Evolutionary conservation across 2,888 invertebrate genomes (phyloP), one percentile per base, ranked within the genome.

Genomic region (Eilema sororculum): DNA sequence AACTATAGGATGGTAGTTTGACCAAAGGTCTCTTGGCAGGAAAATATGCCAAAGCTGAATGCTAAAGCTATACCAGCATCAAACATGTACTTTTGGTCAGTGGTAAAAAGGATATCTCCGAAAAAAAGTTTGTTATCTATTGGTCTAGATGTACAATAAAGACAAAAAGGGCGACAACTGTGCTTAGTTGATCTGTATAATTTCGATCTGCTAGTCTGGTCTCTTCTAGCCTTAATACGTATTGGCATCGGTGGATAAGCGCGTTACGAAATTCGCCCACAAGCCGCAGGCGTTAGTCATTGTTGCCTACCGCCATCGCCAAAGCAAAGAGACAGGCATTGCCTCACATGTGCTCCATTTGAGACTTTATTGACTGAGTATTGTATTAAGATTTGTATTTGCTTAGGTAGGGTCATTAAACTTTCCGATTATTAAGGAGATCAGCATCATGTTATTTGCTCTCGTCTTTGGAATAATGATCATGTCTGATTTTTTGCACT

Each of bases 151-250:
- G 28, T 33, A 30, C 33, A 57, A 65, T 22, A 37, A 52, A 20
- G 33, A 65, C 5, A 22, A 20, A 57, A 33, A 24, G 22, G 16
- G 12, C 10, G 12, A 61, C 8, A 20, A 8, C 10, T 4, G 3
- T n/a, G 22, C n/a, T 16, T 87, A 86, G 87, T 83, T 86, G 87
- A 86, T 87, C 85, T 75, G 71, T 82, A 85, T 86, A 88, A 91
- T 91, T 91, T 90, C 88, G 87, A 90, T 90, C 86, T 83, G 64
- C 68, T 72, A 28, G 25, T 58, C 59, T 67, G 68, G 76, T 76
- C 80, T 90, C 91, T 90, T 92, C 93, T 93, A 91, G 93, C 91
- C 92, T 93, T 90, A 84, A 85, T 87, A 90, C 86, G 85, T 81
- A 84, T 87, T 90, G 91, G 93, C 93, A 90, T 89, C 88, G 90